These are phyloP conservation scores for Oreochromis aureus DNA, from an alignment of 2,113 vertebrate species.

Conservation along the genomic window DNA sequence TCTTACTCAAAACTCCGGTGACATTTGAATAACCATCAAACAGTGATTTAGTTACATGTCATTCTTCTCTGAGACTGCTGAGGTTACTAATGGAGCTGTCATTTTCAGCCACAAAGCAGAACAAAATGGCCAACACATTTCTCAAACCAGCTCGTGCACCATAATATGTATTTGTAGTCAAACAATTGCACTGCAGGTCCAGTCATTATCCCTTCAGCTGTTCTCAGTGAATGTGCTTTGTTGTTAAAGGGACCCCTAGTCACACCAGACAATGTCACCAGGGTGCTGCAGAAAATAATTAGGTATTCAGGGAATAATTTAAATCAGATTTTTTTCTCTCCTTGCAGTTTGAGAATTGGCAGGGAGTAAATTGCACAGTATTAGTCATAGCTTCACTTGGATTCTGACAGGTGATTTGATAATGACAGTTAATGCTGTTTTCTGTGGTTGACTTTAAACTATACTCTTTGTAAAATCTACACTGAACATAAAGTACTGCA, in stretches of 20 bases:
- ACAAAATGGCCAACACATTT: not conserved
- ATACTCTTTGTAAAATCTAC: not conserved
- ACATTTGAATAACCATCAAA: not conserved
- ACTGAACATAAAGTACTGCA: not conserved
- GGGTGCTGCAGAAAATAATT: slow-evolving; percentile 14
- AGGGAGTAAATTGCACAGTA: not conserved
- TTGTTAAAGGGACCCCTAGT: not conserved
- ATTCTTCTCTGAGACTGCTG: not conserved
- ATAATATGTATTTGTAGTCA: slow-evolving; percentile 10
- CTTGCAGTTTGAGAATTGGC: not conserved
- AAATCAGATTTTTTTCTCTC: not conserved
- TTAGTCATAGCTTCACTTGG: not conserved
- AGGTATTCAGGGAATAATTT: slow-evolving; percentile 15
- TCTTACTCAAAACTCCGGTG: not conserved
- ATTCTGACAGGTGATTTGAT: not conserved
- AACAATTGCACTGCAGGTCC: not conserved
- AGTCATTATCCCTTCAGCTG: not conserved
- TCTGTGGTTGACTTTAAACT: not conserved
- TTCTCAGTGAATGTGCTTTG: not conserved
- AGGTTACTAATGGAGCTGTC: not conserved
- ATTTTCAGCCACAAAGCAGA: not conserved
- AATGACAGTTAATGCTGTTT: not conserved
- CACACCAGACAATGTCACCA: not conserved
- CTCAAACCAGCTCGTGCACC: not conserved
- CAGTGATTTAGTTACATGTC: not conserved